A percentile compares a stretch with the other conserved stretches of the same genome.
These are phyloP conservation scores for Enteromius viviparus DNA, from an alignment of 2,797 vertebrate genomes.

Conservation along the genomic window DNA sequence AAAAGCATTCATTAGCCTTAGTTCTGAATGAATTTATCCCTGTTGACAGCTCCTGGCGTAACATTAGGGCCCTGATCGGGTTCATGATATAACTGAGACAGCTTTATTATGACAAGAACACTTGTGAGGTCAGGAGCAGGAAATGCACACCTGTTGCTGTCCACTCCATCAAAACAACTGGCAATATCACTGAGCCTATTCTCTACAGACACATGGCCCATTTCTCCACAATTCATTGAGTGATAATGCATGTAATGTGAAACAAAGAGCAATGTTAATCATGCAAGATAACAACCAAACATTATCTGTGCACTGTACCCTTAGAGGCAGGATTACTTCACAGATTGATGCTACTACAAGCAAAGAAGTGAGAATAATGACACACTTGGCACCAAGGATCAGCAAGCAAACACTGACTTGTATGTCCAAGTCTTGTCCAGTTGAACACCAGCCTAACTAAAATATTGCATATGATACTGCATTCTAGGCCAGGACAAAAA, in stretches of 20 bases:
- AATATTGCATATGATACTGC: constrained; percentile 29
- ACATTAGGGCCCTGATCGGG: constrained; percentile 53
- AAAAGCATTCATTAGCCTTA: constrained; percentile 54
- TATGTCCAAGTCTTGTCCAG: background rate
- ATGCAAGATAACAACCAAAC: constrained; percentile 42
- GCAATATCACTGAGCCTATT: constrained; percentile 43
- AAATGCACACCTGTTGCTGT: constrained; percentile 29
- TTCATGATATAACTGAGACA: constrained; percentile 51
- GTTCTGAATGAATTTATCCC: constrained; percentile 49
- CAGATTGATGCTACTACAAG: constrained; percentile 31
- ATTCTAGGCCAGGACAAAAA: constrained; percentile 22
- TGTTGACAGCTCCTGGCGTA: constrained; percentile 55
- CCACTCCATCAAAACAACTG: constrained; percentile 29
- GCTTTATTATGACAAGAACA: constrained; percentile 57
- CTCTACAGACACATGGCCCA: constrained; percentile 47
- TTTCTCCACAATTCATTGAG: constrained; percentile 45
- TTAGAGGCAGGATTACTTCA: constrained; percentile 49
- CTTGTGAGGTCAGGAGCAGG: constrained; percentile 46
- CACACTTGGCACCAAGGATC: constrained; percentile 27
- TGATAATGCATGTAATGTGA: constrained; percentile 36
- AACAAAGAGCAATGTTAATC: constrained; percentile 47
- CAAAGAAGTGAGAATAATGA: constrained; percentile 21
- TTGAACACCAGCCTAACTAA: constrained; percentile 6
- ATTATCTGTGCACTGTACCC: constrained; percentile 43
- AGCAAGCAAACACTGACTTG: background rate